Evolutionary conservation across 2,888 invertebrate genomes (phyloP).

Genomic region (Drosophila meridionalis): DNA sequence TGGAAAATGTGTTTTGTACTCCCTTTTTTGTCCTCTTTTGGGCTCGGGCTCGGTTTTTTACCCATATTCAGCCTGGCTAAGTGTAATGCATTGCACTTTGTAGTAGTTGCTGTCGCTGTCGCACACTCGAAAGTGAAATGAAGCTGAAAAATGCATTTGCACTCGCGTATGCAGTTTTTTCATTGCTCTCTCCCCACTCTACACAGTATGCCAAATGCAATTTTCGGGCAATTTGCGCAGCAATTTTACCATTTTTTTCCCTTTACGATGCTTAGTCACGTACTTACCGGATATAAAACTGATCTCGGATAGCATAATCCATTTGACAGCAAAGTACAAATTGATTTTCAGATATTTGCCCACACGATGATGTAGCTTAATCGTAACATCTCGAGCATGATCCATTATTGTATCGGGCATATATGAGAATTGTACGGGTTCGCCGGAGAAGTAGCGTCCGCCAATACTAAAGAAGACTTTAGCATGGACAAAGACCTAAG

Average conservation of each 20-base stretch:
- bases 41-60: conserved; percentile 7
- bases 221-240: conserved; percentile 60
- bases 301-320: conserved; percentile 95
- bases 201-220: conserved; percentile 51
- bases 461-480: conserved; percentile 91
- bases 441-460: conserved; percentile 89
- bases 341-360: conserved; percentile 91
- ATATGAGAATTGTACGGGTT: conserved; percentile 90
- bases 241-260: conserved; percentile 12
- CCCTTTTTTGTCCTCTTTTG: not conserved
- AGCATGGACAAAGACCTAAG: conserved; percentile 91
- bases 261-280: conserved; percentile 19
- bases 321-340: conserved; percentile 91
- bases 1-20: conserved; percentile 64
- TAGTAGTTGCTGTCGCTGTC: conserved; percentile 46
- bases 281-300: conserved; percentile 91
- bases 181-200: not conserved
- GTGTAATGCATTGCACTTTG: conserved; percentile 66
- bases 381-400: conserved; percentile 91
- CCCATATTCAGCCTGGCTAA: conserved; percentile 23
- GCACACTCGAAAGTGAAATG: conserved; percentile 83
- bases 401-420: conserved; percentile 91
- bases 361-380: conserved; percentile 91
- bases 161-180: conserved; percentile 32
- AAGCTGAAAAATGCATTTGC: conserved; percentile 83